Base-by-base conservation (phyloP, 2,113 vertebrate species). In the Aplodontia rufa region DNA sequence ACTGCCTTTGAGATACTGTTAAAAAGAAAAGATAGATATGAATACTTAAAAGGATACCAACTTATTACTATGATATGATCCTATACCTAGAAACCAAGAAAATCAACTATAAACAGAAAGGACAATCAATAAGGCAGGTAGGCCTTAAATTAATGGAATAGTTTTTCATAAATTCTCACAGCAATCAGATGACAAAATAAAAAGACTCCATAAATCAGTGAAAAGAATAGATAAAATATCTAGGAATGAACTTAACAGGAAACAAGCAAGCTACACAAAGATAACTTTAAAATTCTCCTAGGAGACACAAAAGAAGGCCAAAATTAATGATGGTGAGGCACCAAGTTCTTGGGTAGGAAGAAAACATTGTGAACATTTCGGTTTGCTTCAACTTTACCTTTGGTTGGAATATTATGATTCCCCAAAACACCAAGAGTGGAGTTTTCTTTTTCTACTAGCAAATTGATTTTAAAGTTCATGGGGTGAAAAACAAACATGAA, bases 391-490 rank as follows among this genome's bases (percentile, higher is more conserved):
- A 89, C 11, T 69, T 91, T 93, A 93, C 0, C 42, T 96, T 86
- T 68, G 58, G 69, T 69, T 87, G 62, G 75, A 32, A 76, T 53
- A 68, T 30, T 60, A 7, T 3, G 8, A 32, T 71, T 45, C 1
- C 32, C n/a, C 4, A 66, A 82, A 87, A 60, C 37, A 64, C 53
- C 47, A 16, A 64, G 20, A 78, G 12, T n/a, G n/a, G 19, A 58
- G 26, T 58, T 76, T 47, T 75, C 55, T 55, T 89, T 81, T 64
- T 75, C 7, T 49, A 24, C 78, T 37, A 74, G 35, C 71, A 91
- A 66, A 42, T 24, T 68, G n/a, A 87, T 93, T 92, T 96, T 76
- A 47, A 81, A 78, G 53, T 87, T 94, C 58, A 86, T 22, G 58
- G 24, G 32, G 2, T 22, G 12, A 30, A 53, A 40, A 64, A 60